phyloP scores from a whole-genome alignment of 2,113 vertebrate species.

The Eclectus roratus region DNA sequence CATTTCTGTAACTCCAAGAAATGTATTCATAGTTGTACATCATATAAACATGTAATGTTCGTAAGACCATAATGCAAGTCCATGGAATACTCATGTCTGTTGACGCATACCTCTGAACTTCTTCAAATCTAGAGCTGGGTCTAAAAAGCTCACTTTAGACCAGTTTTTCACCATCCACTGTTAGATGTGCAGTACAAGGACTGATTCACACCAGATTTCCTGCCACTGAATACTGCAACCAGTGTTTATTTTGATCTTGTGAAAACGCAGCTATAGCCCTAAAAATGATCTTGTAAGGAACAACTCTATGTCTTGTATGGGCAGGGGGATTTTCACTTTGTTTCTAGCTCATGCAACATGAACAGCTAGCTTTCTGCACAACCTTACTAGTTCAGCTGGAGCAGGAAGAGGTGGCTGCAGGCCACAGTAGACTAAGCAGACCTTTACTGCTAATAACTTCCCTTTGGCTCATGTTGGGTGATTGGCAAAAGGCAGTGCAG shows the following conservation, averaged over 20 bases:
- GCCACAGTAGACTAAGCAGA: neutral
- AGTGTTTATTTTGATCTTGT: neutral
- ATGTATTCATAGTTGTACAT: neutral
- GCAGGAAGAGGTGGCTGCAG: neutral
- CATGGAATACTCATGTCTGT: neutral
- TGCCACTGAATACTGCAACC: neutral
- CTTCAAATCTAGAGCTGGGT: neutral
- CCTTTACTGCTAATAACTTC: neutral
- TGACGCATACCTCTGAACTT: neutral
- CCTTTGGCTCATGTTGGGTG: neutral
- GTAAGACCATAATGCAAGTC: neutral
- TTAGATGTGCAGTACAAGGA: neutral
- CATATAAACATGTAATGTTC: neutral
- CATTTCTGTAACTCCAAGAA: neutral
- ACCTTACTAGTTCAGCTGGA: neutral
- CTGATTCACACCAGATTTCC: neutral
- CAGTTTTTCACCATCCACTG: neutral
- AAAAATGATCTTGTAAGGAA: neutral
- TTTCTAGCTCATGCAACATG: neutral
- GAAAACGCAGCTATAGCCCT: neutral
- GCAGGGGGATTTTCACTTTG: neutral
- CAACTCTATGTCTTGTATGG: neutral
- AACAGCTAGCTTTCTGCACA: neutral
- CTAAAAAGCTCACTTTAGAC: neutral
- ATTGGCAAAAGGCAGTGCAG: neutral